These are phyloP conservation scores for Melieria crassipennis DNA, from an alignment of 2,888 invertebrate genomes.

Conservation along the genomic window DNA sequence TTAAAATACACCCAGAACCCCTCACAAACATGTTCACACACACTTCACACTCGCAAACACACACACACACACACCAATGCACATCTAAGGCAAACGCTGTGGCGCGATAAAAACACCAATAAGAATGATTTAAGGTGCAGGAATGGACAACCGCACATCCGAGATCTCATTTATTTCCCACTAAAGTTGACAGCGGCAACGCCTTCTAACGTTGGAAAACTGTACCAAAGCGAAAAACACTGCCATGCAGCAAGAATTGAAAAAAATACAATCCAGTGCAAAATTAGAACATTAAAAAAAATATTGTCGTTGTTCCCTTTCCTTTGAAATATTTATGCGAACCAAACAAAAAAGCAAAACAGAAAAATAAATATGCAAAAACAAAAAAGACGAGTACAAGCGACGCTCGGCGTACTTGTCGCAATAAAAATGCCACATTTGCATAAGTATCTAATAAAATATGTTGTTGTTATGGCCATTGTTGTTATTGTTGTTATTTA, in stretches of 20 bases:
- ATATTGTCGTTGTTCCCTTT: neutral
- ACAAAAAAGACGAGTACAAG: neutral
- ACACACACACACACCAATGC: slow-evolving; percentile 1
- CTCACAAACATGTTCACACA: neutral
- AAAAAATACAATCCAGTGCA: too few species aligned
- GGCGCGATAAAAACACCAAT: too few species aligned
- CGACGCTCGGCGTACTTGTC: neutral
- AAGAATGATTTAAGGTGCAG: too few species aligned
- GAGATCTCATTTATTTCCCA: neutral
- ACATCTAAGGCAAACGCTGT: too few species aligned
- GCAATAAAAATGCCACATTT: neutral
- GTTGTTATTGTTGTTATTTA: too few species aligned
- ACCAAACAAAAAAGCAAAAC: neutral
- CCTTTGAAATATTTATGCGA: neutral
- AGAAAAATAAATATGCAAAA: neutral
- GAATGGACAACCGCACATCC: neutral
- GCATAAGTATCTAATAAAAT: slow-evolving; percentile 5
- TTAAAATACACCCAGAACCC: neutral
- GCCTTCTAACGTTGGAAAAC: neutral
- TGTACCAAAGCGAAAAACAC: too few species aligned
- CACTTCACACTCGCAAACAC: neutral
- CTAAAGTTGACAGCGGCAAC: neutral
- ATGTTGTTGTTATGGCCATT: neutral
- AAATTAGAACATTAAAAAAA: too few species aligned
- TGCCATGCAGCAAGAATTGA: too few species aligned